Conservation (phyloP, 2,888 invertebrate species). For the Rosalia funebris region DNA sequence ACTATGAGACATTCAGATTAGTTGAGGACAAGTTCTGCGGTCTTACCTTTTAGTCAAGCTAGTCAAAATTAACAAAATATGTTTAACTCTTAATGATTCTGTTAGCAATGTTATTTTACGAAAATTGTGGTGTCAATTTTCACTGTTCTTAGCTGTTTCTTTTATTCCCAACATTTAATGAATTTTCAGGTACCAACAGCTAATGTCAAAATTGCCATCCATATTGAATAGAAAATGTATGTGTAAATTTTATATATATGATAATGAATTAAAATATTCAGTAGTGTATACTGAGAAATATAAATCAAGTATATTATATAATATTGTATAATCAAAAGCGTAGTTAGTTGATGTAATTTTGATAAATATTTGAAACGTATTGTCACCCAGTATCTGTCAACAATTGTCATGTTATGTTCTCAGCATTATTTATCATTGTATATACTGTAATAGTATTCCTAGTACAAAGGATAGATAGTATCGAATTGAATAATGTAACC, state of each 20-base stretch:
- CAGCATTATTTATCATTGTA: slow-evolving; percentile 30
- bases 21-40: slow-evolving; percentile 65
- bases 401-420: slow-evolving; percentile 41
- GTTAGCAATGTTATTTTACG: background rate
- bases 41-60: slow-evolving; percentile 60
- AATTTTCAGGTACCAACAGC: slow-evolving; percentile 5
- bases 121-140: slow-evolving; percentile 13
- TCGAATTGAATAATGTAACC: slow-evolving; percentile 25
- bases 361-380: slow-evolving; percentile 29
- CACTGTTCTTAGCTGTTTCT: slow-evolving; percentile 1
- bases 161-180: background rate
- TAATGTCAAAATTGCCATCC: slow-evolving; percentile 16
- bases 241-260: slow-evolving; percentile 15
- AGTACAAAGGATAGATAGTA: slow-evolving; percentile 42
- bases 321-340: slow-evolving; percentile 1
- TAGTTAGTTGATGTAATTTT: slow-evolving; percentile 37
- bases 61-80: slow-evolving; percentile 31
- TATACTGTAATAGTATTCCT: slow-evolving; percentile 32
- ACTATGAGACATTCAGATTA: slow-evolving; percentile 64
- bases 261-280: slow-evolving; percentile 13
- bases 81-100: slow-evolving; percentile 13
- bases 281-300: slow-evolving; percentile 11
- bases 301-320: background rate
- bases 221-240: slow-evolving; percentile 1
- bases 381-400: slow-evolving; percentile 23